Conservation (phyloP, 2,113 vertebrate genomes). For the Leptodactylus fuscus region DNA sequence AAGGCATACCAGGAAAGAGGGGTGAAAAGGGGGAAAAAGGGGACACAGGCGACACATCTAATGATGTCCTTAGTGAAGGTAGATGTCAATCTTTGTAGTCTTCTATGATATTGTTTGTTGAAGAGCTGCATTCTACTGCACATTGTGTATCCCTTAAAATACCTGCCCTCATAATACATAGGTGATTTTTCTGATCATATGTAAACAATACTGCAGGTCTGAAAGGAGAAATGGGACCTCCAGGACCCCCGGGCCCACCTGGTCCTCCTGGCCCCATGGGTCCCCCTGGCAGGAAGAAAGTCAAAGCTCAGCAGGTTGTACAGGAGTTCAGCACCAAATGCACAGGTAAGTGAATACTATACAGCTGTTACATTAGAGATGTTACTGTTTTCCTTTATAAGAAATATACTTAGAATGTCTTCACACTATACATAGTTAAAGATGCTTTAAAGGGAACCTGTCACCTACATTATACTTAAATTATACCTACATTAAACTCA, state of each 20-base stretch:
- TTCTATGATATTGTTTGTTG: neutral
- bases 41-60: conserved; percentile 78
- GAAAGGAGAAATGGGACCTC: conserved; percentile 75
- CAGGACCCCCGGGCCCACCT: conserved; percentile 76
- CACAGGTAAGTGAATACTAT: conserved; percentile 62
- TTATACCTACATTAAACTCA: too few species aligned
- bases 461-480: too few species aligned
- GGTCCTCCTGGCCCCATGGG: conserved; percentile 73
- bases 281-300: conserved; percentile 74
- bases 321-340: conserved; percentile 62
- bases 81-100: conserved; percentile 20
- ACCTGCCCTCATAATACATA: neutral
- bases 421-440: too few species aligned
- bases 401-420: neutral
- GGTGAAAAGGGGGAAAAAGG: conserved; percentile 86
- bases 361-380: neutral
- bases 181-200: neutral
- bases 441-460: too few species aligned
- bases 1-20: conserved; percentile 71
- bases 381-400: neutral
- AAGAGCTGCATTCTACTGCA: neutral
- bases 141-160: neutral
- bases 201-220: conserved; percentile 68
- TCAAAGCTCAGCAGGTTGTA: conserved; percentile 70
- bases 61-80: conserved; percentile 77